A percentile compares a stretch with the other conserved stretches of the same genome.
phyloP scores from a whole-genome alignment of 1,140 invertebrate species.

The Globodera rostochiensis region DNA sequence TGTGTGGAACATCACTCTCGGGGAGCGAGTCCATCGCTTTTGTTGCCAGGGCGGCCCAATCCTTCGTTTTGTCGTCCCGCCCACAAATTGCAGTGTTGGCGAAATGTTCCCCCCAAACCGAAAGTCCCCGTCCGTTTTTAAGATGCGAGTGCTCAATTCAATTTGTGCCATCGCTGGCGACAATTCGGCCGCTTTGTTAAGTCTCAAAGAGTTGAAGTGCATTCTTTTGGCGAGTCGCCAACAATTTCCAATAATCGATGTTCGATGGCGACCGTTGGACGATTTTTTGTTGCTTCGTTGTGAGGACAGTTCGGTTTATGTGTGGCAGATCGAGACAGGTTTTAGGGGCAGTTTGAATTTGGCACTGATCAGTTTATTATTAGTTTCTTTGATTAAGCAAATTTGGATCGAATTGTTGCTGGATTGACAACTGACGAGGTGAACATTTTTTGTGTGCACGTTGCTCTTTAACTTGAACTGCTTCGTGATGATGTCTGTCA shows the following conservation, averaged over 20 bases:
- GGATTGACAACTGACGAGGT: slow-evolving; percentile 88
- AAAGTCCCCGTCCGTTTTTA: slow-evolving; percentile 50
- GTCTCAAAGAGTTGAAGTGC: slow-evolving; percentile 89
- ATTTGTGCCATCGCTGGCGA: slow-evolving; percentile 95
- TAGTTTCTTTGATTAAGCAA: slow-evolving; percentile 68
- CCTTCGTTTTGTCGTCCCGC: slow-evolving; percentile 85
- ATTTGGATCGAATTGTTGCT: slow-evolving; percentile 90
- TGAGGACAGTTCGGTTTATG: slow-evolving; percentile 93
- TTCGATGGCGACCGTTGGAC: slow-evolving; percentile 94
- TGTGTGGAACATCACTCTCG: slow-evolving; percentile 92
- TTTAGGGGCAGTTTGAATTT: slow-evolving; percentile 30
- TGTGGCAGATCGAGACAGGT: slow-evolving; percentile 99
- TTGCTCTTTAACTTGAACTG: not conserved
- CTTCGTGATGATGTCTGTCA: slow-evolving; percentile 1
- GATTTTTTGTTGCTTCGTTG: slow-evolving; percentile 98
- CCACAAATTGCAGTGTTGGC: slow-evolving; percentile 83
- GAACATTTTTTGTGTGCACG: not conserved
- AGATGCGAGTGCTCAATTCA: slow-evolving; percentile 88
- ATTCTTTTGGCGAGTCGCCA: slow-evolving; percentile 92
- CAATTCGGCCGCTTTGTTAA: slow-evolving; percentile 91
- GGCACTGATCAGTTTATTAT: not conserved
- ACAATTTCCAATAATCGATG: slow-evolving; percentile 89
- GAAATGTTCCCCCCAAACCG: not conserved
- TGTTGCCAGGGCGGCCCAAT: slow-evolving; percentile 87
- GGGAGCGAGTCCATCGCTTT: slow-evolving; percentile 86